Conservation (phyloP, 2,797 vertebrate species). For the Artibeus lituratus region DNA sequence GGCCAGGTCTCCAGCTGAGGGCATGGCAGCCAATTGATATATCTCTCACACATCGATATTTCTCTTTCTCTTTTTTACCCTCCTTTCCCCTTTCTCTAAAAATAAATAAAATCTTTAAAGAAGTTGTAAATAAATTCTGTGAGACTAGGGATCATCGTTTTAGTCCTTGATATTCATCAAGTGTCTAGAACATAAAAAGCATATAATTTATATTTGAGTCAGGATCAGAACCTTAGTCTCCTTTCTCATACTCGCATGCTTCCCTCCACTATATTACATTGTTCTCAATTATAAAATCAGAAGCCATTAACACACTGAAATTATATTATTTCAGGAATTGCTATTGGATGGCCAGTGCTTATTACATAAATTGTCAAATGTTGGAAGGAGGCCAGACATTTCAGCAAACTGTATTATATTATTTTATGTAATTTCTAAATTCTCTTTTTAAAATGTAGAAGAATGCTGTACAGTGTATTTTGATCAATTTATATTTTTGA, state of each 20-base stretch:
- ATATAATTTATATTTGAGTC: neutral
- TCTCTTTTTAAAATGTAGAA: neutral
- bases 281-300: neutral
- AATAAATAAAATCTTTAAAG: too few species aligned
- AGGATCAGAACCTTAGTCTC: neutral
- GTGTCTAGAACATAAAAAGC: neutral
- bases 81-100: too few species aligned
- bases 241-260: neutral
- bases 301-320: neutral
- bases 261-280: neutral
- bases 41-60: too few species aligned
- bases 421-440: neutral
- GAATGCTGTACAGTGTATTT: neutral
- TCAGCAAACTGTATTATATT: neutral
- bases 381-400: neutral
- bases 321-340: neutral
- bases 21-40: too few species aligned
- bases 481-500: neutral
- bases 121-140: neutral
- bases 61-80: too few species aligned
- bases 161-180: neutral
- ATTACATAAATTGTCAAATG: neutral
- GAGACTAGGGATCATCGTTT: neutral
- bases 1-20: too few species aligned
- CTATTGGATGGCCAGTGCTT: neutral